A percentile compares a stretch with the other conserved stretches of the same genome.
phyloP scores from a whole-genome alignment of 1,140 invertebrate genomes.

The Bombus ignitus region DNA sequence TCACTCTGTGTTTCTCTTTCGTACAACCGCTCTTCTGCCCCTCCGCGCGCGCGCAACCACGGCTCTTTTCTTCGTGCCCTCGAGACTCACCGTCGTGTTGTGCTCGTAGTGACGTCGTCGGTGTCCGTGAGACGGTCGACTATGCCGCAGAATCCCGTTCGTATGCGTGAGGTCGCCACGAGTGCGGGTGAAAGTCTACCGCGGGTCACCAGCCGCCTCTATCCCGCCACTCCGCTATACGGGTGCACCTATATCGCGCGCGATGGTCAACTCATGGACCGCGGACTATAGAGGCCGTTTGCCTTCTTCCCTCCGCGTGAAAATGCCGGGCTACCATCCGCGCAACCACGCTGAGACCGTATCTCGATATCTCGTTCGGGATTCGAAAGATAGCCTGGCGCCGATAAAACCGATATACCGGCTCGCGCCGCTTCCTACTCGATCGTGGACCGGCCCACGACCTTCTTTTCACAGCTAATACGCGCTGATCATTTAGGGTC shows the following conservation, averaged over 20 bases:
- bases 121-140: conserved; percentile 47
- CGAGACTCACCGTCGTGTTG: background rate
- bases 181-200: conserved; percentile 73
- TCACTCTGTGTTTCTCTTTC: background rate
- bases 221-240: conserved; percentile 49
- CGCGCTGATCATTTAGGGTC: background rate
- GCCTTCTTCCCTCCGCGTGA: conserved; percentile 19
- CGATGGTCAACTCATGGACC: conserved; percentile 56
- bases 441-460: accelerated
- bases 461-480: too few species aligned
- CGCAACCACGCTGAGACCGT: conserved; percentile 33
- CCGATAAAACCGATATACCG: conserved; percentile 40
- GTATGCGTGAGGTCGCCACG: conserved; percentile 66
- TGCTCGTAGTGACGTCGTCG: conserved; percentile 26
- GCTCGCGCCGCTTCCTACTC: background rate
- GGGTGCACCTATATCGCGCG: conserved; percentile 61
- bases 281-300: background rate
- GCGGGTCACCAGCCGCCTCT: conserved; percentile 61
- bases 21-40: background rate
- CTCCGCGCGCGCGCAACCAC: background rate
- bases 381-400: conserved; percentile 44
- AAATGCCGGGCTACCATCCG: conserved; percentile 33
- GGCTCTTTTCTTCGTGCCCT: background rate
- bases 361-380: conserved; percentile 53
- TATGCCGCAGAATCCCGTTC: conserved; percentile 44